phyloP scores from a whole-genome alignment of 2,113 vertebrate species.

The Corvus hawaiiensis region DNA sequence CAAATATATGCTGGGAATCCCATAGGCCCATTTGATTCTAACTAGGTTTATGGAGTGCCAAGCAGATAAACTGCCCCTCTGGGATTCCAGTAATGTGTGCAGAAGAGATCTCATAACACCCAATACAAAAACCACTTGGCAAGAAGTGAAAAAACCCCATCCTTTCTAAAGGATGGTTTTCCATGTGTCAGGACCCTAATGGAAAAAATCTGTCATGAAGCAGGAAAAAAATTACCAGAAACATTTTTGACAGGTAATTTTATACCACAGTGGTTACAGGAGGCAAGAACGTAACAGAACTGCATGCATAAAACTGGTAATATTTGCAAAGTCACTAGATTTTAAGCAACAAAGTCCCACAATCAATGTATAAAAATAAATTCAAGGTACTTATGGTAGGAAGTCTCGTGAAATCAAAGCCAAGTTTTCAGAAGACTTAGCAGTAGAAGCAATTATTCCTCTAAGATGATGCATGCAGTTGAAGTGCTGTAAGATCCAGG shows the following conservation, averaged over 20 bases:
- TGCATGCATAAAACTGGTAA: neutral
- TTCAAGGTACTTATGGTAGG: neutral
- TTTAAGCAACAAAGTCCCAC: neutral
- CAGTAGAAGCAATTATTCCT: neutral
- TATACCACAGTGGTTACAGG: neutral
- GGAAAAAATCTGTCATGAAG: neutral
- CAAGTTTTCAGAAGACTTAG: neutral
- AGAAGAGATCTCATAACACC: neutral
- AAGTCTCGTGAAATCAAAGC: neutral
- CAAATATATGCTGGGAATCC: neutral
- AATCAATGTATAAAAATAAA: neutral
- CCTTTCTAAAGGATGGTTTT: neutral
- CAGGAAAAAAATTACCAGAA: neutral
- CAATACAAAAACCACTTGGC: neutral
- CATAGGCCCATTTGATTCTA: neutral
- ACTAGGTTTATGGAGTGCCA: neutral
- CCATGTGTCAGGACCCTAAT: neutral
- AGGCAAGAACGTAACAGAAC: neutral
- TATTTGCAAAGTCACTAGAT: neutral
- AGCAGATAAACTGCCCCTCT: neutral
- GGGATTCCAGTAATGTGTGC: neutral
- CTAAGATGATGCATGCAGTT: neutral
- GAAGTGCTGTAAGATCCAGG: neutral
- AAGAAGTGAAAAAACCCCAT: neutral
- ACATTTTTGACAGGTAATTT: neutral